phyloP scores from a whole-genome alignment of 2,888 invertebrate species.

The Drosophila trichaetosa region DNA sequence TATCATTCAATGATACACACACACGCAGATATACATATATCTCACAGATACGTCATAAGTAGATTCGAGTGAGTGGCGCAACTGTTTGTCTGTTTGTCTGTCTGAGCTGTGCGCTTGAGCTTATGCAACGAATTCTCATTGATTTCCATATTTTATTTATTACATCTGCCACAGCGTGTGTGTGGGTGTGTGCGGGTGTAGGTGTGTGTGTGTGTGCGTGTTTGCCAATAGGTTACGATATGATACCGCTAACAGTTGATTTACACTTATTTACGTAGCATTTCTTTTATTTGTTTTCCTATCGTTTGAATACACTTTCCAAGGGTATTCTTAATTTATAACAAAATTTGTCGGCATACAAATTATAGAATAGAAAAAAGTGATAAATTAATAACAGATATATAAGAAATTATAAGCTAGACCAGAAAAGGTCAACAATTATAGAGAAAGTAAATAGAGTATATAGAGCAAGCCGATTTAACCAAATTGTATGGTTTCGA shows the following conservation, averaged over 20 bases:
- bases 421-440: too few species aligned
- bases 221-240: slow-evolving; percentile 69
- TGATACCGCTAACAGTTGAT: slow-evolving; percentile 78
- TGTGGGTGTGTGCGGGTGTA: slow-evolving; percentile 9
- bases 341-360: background rate
- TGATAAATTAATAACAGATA: background rate
- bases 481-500: too few species aligned
- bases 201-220: slow-evolving; percentile 21
- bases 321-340: background rate
- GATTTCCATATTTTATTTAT: slow-evolving; percentile 81
- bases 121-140: slow-evolving; percentile 74
- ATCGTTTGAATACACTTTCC: slow-evolving; percentile 4
- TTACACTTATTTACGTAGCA: slow-evolving; percentile 77
- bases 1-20: slow-evolving; percentile 43
- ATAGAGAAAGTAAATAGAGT: too few species aligned
- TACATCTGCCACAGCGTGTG: slow-evolving; percentile 26
- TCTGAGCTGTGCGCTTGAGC: slow-evolving; percentile 32
- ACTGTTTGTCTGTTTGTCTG: slow-evolving; percentile 11
- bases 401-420: background rate
- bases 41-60: slow-evolving; percentile 31
- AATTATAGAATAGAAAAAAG: background rate
- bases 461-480: too few species aligned
- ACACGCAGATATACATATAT: slow-evolving; percentile 1
- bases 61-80: slow-evolving; percentile 33
- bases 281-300: slow-evolving; percentile 59